Evolutionary conservation across 1,140 invertebrate genomes (phyloP).

Genomic region (Potamilus streckersoni): DNA sequence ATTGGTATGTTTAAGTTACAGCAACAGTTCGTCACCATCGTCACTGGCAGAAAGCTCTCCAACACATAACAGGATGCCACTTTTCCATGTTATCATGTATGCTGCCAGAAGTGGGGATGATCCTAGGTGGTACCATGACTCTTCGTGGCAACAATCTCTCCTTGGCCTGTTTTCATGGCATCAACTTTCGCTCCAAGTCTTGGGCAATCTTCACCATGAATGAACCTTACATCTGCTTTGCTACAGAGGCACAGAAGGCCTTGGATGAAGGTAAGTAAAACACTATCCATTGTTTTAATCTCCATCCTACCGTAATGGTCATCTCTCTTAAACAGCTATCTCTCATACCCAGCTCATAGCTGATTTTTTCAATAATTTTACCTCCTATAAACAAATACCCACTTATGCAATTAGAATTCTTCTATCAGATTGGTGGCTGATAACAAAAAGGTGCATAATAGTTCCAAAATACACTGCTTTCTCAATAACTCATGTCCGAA

Average conservation of each 20-base stretch:
- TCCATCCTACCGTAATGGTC: no score
- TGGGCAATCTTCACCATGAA: constrained; percentile 96
- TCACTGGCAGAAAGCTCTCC: constrained; percentile 89
- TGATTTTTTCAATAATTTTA: no score
- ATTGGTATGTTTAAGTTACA: not conserved
- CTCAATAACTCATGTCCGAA: no score
- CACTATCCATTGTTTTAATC: not conserved
- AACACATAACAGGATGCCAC: constrained; percentile 78
- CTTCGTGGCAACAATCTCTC: constrained; percentile 90
- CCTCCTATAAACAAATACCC: no score
- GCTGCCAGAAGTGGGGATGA: constrained; percentile 79
- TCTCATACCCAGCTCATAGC: no score
- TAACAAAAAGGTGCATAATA: no score
- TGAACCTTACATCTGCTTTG: constrained; percentile 94
- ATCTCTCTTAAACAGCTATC: no score
- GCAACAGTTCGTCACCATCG: constrained; percentile 78
- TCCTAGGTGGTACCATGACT: constrained; percentile 85
- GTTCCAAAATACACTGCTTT: no score
- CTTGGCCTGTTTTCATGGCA: constrained; percentile 96
- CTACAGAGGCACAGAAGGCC: constrained; percentile 86
- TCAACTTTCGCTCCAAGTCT: constrained; percentile 96
- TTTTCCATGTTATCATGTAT: constrained; percentile 80
- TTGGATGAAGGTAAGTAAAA: constrained; percentile 48
- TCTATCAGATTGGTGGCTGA: no score
- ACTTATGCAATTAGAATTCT: no score